These are phyloP conservation scores for Artibeus jamaicensis DNA, from an alignment of 2,797 vertebrate genomes.

Conservation along the genomic window DNA sequence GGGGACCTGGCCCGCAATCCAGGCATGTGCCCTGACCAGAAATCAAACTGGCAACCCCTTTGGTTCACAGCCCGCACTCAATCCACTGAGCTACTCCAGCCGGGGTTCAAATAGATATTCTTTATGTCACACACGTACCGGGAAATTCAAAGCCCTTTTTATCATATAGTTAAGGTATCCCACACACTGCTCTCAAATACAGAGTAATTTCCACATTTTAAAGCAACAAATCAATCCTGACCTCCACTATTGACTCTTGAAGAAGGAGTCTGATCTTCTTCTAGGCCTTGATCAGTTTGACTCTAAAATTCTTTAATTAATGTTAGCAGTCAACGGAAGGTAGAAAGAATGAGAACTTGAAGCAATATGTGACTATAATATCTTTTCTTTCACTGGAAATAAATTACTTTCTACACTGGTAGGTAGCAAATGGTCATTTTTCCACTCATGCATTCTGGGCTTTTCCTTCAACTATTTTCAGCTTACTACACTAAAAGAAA, in stretches of 20 bases:
- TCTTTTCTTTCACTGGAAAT: conserved; percentile 55
- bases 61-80: too few relatives aligned
- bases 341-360: conserved; percentile 54
- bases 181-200: conserved; percentile 70
- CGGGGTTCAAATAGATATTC: conserved; percentile 72
- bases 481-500: neutral
- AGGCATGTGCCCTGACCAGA: too few relatives aligned
- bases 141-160: conserved; percentile 77
- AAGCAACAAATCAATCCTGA: conserved; percentile 80
- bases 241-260: conserved; percentile 52
- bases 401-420: conserved; percentile 14
- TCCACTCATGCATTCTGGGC: neutral
- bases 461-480: conserved; percentile 46
- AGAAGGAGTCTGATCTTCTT: conserved; percentile 64
- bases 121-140: conserved; percentile 69
- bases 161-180: conserved; percentile 74
- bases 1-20: too few relatives aligned
- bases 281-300: conserved; percentile 71
- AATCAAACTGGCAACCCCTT: too few relatives aligned
- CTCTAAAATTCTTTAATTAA: conserved; percentile 68
- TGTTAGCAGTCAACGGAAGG: conserved; percentile 60
- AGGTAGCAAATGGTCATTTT: conserved; percentile 48
- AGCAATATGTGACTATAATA: conserved; percentile 31
- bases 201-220: conserved; percentile 80
- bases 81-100: too few relatives aligned